phyloP scores from a whole-genome alignment of 2,888 invertebrate genomes.

The Nemurella pictetii region DNA sequence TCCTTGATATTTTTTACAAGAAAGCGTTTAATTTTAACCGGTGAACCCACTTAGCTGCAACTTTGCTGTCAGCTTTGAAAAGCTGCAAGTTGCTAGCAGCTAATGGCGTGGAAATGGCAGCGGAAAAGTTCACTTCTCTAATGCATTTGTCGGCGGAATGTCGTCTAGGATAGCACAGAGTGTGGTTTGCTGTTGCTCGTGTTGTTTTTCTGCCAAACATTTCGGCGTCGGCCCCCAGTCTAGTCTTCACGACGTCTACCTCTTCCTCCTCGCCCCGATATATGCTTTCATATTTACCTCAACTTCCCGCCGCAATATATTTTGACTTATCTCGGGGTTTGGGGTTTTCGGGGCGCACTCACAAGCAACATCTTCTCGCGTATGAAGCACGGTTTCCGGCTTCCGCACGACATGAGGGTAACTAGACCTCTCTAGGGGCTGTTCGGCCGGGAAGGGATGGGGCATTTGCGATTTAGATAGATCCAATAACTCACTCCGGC shows the following conservation, averaged over 20 bases:
- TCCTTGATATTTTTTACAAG: too few relatives aligned
- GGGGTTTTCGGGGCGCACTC: background rate
- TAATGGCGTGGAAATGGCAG: background rate
- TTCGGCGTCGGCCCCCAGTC: background rate
- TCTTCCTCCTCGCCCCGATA: background rate
- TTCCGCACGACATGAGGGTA: background rate
- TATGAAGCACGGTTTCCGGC: conserved; percentile 2
- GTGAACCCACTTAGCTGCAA: background rate
- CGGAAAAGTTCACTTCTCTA: background rate
- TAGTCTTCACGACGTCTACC: background rate
- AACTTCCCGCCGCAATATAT: background rate
- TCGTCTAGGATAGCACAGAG: too few relatives aligned
- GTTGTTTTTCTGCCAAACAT: background rate
- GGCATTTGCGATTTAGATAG: conserved; percentile 5
- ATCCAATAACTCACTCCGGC: background rate
- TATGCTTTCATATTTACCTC: background rate
- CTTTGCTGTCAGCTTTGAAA: background rate
- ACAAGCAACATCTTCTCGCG: background rate
- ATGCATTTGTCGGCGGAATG: too few relatives aligned
- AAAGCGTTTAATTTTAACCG: too few relatives aligned
- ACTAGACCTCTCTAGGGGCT: background rate
- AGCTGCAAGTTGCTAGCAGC: too few relatives aligned
- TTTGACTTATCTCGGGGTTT: background rate
- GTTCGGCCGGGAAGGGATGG: background rate
- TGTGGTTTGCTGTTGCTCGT: too few relatives aligned